Conservation (phyloP, 1,140 invertebrate genomes). For the Drosophila seguyi region DNA sequence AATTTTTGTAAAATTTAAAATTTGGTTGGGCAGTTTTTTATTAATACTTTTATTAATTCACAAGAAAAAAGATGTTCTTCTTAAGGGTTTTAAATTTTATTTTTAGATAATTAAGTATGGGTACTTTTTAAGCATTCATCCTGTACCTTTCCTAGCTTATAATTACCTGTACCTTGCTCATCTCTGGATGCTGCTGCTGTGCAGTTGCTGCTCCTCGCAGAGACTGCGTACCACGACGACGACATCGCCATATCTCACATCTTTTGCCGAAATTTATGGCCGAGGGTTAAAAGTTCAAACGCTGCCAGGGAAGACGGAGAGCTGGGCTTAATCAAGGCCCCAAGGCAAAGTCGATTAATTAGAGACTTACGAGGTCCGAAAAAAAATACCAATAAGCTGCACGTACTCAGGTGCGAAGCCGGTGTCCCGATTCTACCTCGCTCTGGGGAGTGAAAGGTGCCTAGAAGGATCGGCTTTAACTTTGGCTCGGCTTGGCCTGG, state of each 20-base stretch:
- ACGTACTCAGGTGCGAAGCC: conserved; percentile 47
- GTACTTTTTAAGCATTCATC: neutral
- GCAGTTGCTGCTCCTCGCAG: neutral
- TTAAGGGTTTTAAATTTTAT: no score
- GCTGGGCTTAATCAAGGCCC: conserved; percentile 70
- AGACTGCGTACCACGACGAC: conserved; percentile 36
- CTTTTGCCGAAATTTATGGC: conserved; percentile 77
- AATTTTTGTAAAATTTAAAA: neutral
- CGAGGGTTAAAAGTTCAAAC: conserved; percentile 71
- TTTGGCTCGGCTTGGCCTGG: conserved; percentile 11
- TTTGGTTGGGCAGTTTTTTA: neutral
- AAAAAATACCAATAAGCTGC: conserved; percentile 29
- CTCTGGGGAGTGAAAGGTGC: conserved; percentile 48
- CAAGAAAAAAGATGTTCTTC: neutral
- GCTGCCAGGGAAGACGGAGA: conserved; percentile 15
- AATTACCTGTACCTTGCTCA: neutral
- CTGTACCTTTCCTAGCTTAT: neutral
- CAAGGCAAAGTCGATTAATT: conserved; percentile 64
- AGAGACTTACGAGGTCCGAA: conserved; percentile 57
- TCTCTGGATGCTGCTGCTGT: conserved; percentile 12
- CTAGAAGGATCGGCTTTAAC: conserved; percentile 32
- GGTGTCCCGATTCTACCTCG: conserved; percentile 11
- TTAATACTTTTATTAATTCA: neutral
- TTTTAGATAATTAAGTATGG: neutral
- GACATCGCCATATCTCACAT: conserved; percentile 67